Evolutionary conservation across 2,888 invertebrate genomes (phyloP), one percentile per base, ranked within the genome.

Genomic region (Gasteruption jaculator): DNA sequence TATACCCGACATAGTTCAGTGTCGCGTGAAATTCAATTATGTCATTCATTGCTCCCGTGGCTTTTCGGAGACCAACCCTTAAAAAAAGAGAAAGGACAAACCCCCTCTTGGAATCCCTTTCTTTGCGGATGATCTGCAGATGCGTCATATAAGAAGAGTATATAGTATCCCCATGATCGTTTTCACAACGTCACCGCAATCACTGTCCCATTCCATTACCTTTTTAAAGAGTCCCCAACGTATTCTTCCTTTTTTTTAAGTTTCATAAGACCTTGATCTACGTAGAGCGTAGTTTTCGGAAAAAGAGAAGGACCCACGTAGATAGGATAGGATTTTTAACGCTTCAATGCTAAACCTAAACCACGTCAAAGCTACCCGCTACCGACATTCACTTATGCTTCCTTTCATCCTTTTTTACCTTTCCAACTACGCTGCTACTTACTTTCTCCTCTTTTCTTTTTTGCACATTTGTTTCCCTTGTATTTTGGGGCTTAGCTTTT

Each of bases 21-120:
- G 54, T 57, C 56, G 55, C 64, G 64, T 65, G 58, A 65, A 64
- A 65, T 65, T 64, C 58, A 65, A 65, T 65, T 64, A 65, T 60
- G 59, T 58, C 61, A 59, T 61, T 62, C 60, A 55, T 57, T 55
- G 61, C 54, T 51, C 48, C 38, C 45, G 42, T 47, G 43, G 48
- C 47, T 49, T 47, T 40, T 45, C 18, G 36, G 38, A 34, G 45
- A 48, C 48, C 51, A 47, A 31, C 46, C 48, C 44, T 47, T n/a
- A n/a, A n/a, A n/a, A n/a, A n/a, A n/a, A n/a, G 42, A 21, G 42
- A 42, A 45, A 44, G 39, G 42, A 41, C 41, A 46, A 43, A 44
- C 48, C 50, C 46, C 45, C 40, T 33, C 42, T 50, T 25, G 8
- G 10, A 16, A n/a, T 12, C 18, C 6, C 34, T 32, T 4, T 36